Conservation (phyloP, 2,888 invertebrate species). For the Tachystola acroxantha region DNA sequence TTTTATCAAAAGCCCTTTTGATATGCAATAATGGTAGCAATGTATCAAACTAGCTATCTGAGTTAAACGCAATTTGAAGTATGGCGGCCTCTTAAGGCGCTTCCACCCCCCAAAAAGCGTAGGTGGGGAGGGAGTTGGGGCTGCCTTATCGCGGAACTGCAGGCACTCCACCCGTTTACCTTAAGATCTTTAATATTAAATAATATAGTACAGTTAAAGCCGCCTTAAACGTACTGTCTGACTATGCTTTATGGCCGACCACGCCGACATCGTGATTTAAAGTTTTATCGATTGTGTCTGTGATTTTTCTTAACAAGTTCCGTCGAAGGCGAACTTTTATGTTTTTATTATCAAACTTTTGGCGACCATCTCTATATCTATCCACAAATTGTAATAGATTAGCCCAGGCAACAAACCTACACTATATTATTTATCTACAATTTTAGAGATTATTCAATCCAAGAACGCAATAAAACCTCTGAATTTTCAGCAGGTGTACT, state of each 20-base stretch:
- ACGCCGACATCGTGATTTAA: slow-evolving; percentile 3
- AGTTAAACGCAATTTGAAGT: slow-evolving; percentile 76
- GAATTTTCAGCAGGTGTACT: too few species aligned
- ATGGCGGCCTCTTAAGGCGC: slow-evolving; percentile 68
- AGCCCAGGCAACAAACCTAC: too few species aligned
- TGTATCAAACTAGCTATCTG: slow-evolving; percentile 76
- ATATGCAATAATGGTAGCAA: slow-evolving; percentile 73
- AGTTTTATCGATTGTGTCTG: slow-evolving; percentile 7
- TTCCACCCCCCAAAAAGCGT: slow-evolving; percentile 54
- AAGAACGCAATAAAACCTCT: too few species aligned
- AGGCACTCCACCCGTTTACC: slow-evolving; percentile 73
- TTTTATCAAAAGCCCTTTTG: slow-evolving; percentile 62
- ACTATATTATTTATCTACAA: too few species aligned
- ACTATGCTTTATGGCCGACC: slow-evolving; percentile 47
- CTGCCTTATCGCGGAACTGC: slow-evolving; percentile 74
- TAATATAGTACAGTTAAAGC: slow-evolving; percentile 71
- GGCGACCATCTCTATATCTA: too few species aligned
- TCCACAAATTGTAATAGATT: too few species aligned
- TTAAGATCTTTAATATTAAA: slow-evolving; percentile 78
- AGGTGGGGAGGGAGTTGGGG: slow-evolving; percentile 37
- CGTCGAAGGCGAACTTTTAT: not conserved
- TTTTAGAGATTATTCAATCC: too few species aligned
- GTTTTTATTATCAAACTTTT: too few species aligned
- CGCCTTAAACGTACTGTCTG: slow-evolving; percentile 47
- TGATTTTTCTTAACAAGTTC: not conserved